Percentiles rank a stretch among this genome's conserved stretches.
Conservation (phyloP, 2,113 vertebrate species). For the Oreochromis aureus region DNA sequence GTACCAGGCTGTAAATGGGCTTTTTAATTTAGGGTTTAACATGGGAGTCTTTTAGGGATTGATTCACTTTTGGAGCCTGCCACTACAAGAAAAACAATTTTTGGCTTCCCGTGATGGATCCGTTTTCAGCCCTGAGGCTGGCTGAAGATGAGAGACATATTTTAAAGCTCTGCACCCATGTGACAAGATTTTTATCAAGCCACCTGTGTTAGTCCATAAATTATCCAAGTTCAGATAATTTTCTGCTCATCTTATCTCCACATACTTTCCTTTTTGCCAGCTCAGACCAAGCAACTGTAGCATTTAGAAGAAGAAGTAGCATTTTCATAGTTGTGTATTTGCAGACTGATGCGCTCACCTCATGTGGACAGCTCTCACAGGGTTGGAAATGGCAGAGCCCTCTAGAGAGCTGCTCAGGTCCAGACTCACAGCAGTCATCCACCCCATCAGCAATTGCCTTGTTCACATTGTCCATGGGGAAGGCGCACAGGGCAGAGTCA, state of each 20-base stretch:
- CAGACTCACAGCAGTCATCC: conserved; percentile 76
- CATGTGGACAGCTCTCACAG: conserved; percentile 81
- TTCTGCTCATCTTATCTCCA: background rate
- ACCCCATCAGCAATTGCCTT: conserved; percentile 79
- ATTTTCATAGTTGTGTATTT: background rate
- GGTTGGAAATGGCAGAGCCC: conserved; percentile 86
- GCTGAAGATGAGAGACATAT: background rate
- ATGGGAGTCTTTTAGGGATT: background rate
- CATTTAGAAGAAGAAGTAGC: background rate
- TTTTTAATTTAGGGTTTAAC: background rate
- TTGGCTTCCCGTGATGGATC: background rate
- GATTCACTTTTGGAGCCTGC: background rate
- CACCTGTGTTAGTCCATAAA: background rate
- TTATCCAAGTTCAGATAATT: background rate
- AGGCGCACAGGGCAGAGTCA: conserved; percentile 85
- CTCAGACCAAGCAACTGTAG: background rate
- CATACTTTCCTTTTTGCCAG: background rate
- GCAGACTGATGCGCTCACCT: conserved; percentile 70
- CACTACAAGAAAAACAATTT: background rate
- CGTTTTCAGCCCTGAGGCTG: background rate
- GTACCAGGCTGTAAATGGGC: background rate
- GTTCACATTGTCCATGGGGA: conserved; percentile 79
- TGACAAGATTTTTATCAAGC: background rate
- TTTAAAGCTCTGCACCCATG: background rate
- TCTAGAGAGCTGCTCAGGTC: conserved; percentile 65